These are phyloP conservation scores for Hippocampus barbouri DNA, from an alignment of 2,113 vertebrate genomes.

Conservation along the genomic window DNA sequence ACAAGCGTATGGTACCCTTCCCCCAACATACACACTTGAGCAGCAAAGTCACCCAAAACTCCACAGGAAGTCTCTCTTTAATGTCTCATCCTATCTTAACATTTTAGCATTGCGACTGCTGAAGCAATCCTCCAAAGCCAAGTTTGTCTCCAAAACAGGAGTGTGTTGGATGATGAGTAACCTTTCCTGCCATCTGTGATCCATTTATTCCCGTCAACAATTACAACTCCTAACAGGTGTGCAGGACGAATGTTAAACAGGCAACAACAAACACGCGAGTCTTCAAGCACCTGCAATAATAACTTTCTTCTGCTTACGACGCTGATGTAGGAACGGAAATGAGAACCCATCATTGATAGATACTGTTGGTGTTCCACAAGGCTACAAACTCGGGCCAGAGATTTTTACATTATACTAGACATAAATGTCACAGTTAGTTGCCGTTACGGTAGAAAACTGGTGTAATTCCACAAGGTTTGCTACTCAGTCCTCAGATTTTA, in stretches of 20 bases:
- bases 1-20: conserved; percentile 16
- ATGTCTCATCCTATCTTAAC: not conserved
- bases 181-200: conserved; percentile 28
- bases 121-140: conserved; percentile 19
- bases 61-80: not conserved
- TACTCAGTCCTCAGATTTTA: not conserved
- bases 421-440: not conserved
- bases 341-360: too few species aligned
- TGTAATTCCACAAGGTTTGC: not conserved
- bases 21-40: conserved; percentile 2
- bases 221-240: conserved; percentile 74
- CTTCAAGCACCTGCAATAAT: conserved; percentile 59
- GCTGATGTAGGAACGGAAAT: too few species aligned
- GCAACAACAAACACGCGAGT: conserved; percentile 50
- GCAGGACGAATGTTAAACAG: conserved; percentile 74
- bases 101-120: not conserved
- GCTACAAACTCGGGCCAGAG: not conserved
- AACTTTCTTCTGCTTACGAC: conserved; percentile 4
- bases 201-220: conserved; percentile 13
- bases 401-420: not conserved
- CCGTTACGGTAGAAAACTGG: not conserved
- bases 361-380: not conserved
- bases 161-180: conserved; percentile 34
- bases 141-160: conserved; percentile 29
- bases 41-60: conserved; percentile 7